These are phyloP conservation scores for Amphiprion clarkii DNA, from an alignment of 2,797 vertebrate genomes.

Conservation along the genomic window DNA sequence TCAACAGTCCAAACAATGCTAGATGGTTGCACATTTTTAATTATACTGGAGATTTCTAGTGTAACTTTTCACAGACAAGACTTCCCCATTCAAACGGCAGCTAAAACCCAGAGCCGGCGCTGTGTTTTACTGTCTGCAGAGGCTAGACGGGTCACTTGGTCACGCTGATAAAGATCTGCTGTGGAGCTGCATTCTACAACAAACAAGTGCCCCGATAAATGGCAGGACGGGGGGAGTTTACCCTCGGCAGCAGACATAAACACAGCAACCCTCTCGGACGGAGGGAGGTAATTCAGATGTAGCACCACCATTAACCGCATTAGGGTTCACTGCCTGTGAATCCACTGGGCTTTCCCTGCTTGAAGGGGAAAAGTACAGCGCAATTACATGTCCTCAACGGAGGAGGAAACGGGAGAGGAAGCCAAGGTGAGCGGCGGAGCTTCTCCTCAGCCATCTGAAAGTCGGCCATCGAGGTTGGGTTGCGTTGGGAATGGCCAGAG, in stretches of 20 bases:
- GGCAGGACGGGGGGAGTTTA: constrained; percentile 75
- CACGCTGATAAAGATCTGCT: constrained; percentile 81
- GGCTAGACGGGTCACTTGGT: constrained; percentile 71
- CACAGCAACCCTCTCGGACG: constrained; percentile 81
- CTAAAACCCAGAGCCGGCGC: constrained; percentile 15
- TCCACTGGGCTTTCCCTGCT: constrained; percentile 80
- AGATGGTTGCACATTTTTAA: not conserved
- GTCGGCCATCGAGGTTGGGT: constrained; percentile 71
- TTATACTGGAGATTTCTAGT: not conserved
- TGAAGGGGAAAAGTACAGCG: constrained; percentile 69
- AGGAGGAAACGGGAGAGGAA: constrained; percentile 76
- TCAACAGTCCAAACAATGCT: not conserved
- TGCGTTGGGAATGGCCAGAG: constrained; percentile 59
- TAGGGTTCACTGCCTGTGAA: constrained; percentile 85
- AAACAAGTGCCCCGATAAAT: constrained; percentile 84
- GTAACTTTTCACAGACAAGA: not conserved
- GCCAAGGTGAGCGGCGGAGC: constrained; percentile 65
- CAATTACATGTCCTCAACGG: constrained; percentile 73
- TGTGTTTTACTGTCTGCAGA: constrained; percentile 54
- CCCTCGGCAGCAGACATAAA: constrained; percentile 87
- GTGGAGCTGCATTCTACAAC: constrained; percentile 82
- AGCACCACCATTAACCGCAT: constrained; percentile 84
- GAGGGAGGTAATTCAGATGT: constrained; percentile 84
- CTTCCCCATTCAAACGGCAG: not conserved
- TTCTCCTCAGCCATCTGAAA: constrained; percentile 62